A percentile compares a stretch with the other conserved stretches of the same genome.
Evolutionary conservation across 2,888 invertebrate species (phyloP).

Genomic region (Pilophorus perplexus): DNA sequence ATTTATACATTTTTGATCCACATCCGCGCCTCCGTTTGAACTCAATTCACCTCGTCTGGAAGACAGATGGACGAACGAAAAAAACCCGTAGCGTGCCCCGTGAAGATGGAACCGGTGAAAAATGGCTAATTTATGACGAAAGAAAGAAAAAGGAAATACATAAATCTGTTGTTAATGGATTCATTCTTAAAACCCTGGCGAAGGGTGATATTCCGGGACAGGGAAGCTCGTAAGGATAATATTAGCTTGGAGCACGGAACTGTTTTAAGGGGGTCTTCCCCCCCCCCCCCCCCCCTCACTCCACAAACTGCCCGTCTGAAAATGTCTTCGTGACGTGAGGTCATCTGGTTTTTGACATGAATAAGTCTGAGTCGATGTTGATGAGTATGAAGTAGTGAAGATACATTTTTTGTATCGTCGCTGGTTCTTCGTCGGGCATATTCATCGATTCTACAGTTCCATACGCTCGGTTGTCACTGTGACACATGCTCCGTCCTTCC

Average conservation of each 20-base stretch:
- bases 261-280: too few species aligned
- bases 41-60: too few species aligned
- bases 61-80: too few species aligned
- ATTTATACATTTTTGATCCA: too few species aligned
- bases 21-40: too few species aligned
- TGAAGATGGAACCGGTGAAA: neutral
- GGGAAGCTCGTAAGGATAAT: slow-evolving; percentile 11
- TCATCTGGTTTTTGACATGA: slow-evolving; percentile 13
- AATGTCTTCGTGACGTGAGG: slow-evolving; percentile 19
- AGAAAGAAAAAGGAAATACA: slow-evolving; percentile 1
- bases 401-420: neutral
- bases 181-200: slow-evolving; percentile 1
- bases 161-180: slow-evolving; percentile 13
- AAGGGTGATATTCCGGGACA: neutral
- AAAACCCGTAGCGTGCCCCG: too few species aligned
- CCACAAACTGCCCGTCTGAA: neutral
- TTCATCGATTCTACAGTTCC: neutral
- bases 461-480: neutral
- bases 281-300: too few species aligned
- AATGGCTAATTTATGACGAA: slow-evolving; percentile 6
- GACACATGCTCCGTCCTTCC: neutral
- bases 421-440: neutral
- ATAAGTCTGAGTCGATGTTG: neutral
- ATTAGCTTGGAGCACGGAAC: slow-evolving; percentile 4
- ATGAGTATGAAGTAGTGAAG: neutral